Conservation (phyloP, 2,113 vertebrate species). For the Pomatorhinus ruficollis region DNA sequence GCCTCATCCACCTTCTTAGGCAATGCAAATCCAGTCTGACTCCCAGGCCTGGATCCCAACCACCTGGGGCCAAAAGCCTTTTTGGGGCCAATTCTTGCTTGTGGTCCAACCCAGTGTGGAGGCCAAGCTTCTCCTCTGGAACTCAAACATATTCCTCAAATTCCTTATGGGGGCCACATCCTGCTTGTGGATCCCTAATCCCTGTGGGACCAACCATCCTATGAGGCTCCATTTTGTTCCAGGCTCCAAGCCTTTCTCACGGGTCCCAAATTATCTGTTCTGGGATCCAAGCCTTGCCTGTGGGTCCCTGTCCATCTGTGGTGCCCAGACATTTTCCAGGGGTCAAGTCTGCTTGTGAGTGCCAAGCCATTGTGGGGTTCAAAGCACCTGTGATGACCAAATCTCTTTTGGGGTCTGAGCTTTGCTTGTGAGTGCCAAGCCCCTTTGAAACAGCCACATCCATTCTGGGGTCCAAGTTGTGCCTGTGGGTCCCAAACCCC, state of each 20-base stretch:
- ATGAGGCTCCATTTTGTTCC: neutral
- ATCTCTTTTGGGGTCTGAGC: neutral
- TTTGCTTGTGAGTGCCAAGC: neutral
- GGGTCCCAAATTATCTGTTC: neutral
- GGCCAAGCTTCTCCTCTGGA: neutral
- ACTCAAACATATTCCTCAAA: neutral
- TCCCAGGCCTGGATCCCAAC: neutral
- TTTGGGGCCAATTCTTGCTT: neutral
- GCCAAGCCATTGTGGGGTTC: neutral
- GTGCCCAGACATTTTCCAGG: neutral
- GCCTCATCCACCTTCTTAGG: neutral
- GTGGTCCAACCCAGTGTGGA: neutral
- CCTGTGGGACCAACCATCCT: neutral
- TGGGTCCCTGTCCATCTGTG: fast-evolving
- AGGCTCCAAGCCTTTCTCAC: neutral
- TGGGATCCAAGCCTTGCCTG: neutral
- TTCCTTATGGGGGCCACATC: neutral
- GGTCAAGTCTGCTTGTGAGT: neutral
- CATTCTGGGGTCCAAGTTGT: neutral
- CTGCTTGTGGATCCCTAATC: neutral
- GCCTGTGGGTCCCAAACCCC: neutral
- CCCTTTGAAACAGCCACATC: neutral
- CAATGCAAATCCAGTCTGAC: neutral
- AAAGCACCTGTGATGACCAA: neutral
- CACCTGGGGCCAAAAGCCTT: neutral